Conservation (phyloP, 2,797 vertebrate species). For the Dryobates pubescens region DNA sequence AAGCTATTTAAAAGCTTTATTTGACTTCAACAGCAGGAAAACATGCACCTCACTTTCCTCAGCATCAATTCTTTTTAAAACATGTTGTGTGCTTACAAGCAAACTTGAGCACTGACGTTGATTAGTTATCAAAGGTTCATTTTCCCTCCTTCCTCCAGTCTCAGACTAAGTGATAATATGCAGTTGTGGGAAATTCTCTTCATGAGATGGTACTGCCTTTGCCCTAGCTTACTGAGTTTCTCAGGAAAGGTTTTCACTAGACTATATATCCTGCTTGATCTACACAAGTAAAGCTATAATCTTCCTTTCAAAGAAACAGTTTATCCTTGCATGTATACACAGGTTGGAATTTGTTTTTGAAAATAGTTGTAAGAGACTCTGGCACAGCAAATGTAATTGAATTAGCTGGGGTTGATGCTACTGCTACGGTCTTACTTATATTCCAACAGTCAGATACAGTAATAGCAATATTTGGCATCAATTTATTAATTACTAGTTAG, state of each 20-base stretch:
- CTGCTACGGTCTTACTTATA: neutral
- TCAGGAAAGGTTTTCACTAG: constrained; percentile 34
- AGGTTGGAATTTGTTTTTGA: constrained; percentile 57
- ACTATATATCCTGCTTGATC: constrained; percentile 25
- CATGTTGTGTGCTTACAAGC: constrained; percentile 50
- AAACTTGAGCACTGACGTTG: constrained; percentile 22
- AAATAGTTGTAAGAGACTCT: constrained; percentile 11
- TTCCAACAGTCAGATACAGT: constrained; percentile 14
- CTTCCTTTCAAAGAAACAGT: constrained; percentile 53
- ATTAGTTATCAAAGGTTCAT: constrained; percentile 42
- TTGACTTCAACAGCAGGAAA: constrained; percentile 50
- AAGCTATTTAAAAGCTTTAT: constrained; percentile 34
- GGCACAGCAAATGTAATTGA: constrained; percentile 37
- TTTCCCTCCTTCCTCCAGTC: constrained; percentile 35
- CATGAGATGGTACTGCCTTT: constrained; percentile 25
- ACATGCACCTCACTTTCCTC: constrained; percentile 14
- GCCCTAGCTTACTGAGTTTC: constrained; percentile 12
- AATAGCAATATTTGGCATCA: constrained; percentile 3
- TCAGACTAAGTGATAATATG: constrained; percentile 30
- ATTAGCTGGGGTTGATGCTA: constrained; percentile 37
- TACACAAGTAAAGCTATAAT: constrained; percentile 53
- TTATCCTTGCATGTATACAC: constrained; percentile 20
- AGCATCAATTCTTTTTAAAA: constrained; percentile 54
- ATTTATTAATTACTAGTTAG: constrained; percentile 7
- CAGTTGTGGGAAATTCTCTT: constrained; percentile 20